phyloP scores from a whole-genome alignment of 2,797 vertebrate genomes.

The Eremophila alpestris region DNA sequence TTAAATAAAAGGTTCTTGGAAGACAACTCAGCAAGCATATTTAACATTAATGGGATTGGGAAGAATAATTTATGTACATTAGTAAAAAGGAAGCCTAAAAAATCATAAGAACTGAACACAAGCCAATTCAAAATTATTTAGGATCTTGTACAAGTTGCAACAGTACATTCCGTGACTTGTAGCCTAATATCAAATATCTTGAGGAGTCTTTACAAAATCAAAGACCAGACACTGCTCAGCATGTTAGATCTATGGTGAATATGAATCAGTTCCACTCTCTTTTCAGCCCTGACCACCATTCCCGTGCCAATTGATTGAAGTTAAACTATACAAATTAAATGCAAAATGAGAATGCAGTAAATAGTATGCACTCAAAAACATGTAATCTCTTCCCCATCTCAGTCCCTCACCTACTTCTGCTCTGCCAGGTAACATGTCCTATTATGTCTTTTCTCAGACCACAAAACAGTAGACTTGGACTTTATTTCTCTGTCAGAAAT shows the following conservation, averaged over 20 bases:
- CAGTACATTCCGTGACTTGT: constrained; percentile 58
- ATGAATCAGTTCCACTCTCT: constrained; percentile 33
- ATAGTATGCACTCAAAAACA: background rate
- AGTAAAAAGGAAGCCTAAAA: constrained; percentile 49
- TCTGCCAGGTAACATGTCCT: background rate
- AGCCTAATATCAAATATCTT: constrained; percentile 56
- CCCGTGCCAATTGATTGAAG: constrained; percentile 16
- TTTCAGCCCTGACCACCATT: constrained; percentile 37
- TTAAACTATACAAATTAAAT: constrained; percentile 24
- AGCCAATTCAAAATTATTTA: constrained; percentile 65
- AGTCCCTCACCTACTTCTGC: background rate
- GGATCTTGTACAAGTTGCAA: constrained; percentile 62
- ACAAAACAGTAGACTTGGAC: background rate
- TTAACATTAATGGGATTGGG: constrained; percentile 60
- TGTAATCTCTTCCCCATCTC: background rate
- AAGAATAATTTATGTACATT: constrained; percentile 68
- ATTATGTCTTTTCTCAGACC: background rate
- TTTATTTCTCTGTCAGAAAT: background rate
- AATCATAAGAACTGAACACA: constrained; percentile 54
- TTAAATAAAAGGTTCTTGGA: constrained; percentile 68
- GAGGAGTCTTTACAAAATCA: constrained; percentile 55
- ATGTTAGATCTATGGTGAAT: constrained; percentile 42
- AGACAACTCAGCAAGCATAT: constrained; percentile 57
- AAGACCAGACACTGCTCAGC: constrained; percentile 50
- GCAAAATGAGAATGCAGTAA: constrained; percentile 1